Percentiles rank a stretch among this genome's conserved stretches.
These are phyloP conservation scores for Thunnus maccoyii DNA, from an alignment of 2,113 vertebrate species.

Conservation along the genomic window DNA sequence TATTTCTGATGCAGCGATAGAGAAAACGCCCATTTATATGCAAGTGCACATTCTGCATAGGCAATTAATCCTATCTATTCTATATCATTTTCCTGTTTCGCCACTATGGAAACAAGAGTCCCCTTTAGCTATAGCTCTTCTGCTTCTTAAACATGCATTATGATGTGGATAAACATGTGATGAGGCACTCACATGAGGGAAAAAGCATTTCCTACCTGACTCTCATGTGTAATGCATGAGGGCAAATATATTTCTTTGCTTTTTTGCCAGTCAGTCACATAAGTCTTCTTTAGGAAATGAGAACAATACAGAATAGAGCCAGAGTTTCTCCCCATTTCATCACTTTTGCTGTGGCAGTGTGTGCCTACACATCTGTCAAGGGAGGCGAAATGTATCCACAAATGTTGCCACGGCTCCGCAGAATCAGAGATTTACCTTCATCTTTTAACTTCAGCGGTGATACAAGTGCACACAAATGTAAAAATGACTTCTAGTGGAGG, in stretches of 20 bases:
- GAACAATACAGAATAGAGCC: constrained; percentile 52
- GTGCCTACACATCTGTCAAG: constrained; percentile 47
- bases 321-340: constrained; percentile 73
- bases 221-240: constrained; percentile 59
- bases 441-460: constrained; percentile 21
- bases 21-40: constrained; percentile 18
- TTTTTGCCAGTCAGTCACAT: constrained; percentile 19
- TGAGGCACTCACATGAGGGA: constrained; percentile 4
- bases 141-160: constrained; percentile 33
- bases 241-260: constrained; percentile 6
- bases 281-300: constrained; percentile 51
- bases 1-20: neutral
- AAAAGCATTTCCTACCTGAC: constrained; percentile 1
- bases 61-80: constrained; percentile 45
- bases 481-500: neutral
- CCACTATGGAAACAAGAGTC: constrained; percentile 54
- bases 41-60: constrained; percentile 1
- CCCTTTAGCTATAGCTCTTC: constrained; percentile 29
- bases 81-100: constrained; percentile 11
- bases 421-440: constrained; percentile 34
- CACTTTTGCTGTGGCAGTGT: constrained; percentile 54
- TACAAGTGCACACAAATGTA: neutral
- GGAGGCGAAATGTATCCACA: constrained; percentile 11
- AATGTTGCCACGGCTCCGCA: neutral
- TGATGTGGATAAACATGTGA: constrained; percentile 42